Evolutionary conservation across 2,888 invertebrate species (phyloP), one percentile per base, ranked within the genome.

Genomic region (Cantharis rustica): DNA sequence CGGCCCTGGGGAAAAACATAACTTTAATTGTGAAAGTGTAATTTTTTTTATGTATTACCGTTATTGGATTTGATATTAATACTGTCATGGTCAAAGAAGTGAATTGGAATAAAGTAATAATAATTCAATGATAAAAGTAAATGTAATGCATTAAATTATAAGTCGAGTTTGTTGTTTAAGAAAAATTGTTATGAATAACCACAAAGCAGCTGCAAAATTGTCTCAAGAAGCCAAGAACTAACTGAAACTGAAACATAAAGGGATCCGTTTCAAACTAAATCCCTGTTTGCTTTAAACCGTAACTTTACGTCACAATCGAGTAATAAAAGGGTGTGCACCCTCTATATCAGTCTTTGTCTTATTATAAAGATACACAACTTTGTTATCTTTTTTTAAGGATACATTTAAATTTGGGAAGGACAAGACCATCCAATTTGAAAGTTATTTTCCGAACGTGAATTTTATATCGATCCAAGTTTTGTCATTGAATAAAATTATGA

Each of bases 381-480:
- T 71, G 70, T 76, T 76, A 73, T 76, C 73, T 70, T 70, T 69
- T 47, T 73, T 10, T 15, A 26, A 13, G 73, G 69, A 76, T 73
- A 73, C 63, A 61, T 78, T 63, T 69, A 63, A 75, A 79, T 81
- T 80, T 82, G 80, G 80, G 79, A 64, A 82, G 82, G 82, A 81
- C 82, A 80, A 81, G 81, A 70, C 31, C 74, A 84, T 84, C 84
- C 85, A 84, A 85, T 85, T 85, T 84, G 79, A 79, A 84, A 84
- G 83, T 85, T 85, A 85, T 85, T 84, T 84, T 82, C 82, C 82
- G 82, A 81, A 83, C 82, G 83, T 83, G 82, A 82, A 83, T 83
- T 83, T 82, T 82, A 83, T 84, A 84, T 84, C 83, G 84, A 84
- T 83, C 83, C 79, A 77, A 80, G 80, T 80, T 81, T 82, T 83